These are phyloP conservation scores for Rhinopomastus cyanomelas DNA, from an alignment of 2,113 vertebrate species.

Conservation along the genomic window DNA sequence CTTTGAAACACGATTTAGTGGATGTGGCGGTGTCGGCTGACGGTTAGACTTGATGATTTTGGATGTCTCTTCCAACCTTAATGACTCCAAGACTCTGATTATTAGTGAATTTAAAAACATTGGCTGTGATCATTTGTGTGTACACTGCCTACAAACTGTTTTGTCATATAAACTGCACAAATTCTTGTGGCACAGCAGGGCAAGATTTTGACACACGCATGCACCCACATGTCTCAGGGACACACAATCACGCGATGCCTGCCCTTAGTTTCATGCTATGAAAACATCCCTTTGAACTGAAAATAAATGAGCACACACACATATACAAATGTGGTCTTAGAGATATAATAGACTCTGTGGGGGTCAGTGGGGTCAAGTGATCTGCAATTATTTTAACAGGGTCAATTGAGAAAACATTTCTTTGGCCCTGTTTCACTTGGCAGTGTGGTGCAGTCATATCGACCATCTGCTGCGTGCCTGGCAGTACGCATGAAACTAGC, in stretches of 20 bases:
- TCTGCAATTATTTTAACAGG: neutral
- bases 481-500: neutral
- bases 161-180: neutral
- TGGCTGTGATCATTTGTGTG: neutral
- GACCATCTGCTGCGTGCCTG: neutral
- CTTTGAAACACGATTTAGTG: too few species aligned
- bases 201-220: neutral
- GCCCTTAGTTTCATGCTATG: neutral
- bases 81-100: neutral
- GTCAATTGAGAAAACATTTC: neutral
- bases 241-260: accelerated
- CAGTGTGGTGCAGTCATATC: neutral
- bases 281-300: neutral
- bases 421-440: neutral
- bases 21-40: too few species aligned
- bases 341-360: neutral
- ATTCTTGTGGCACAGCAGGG: accelerated
- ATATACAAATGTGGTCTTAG: neutral
- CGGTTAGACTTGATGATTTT: too few species aligned
- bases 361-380: neutral
- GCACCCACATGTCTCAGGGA: neutral
- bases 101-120: neutral
- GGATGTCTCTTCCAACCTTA: too few species aligned
- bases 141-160: neutral
- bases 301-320: neutral